phyloP scores from a whole-genome alignment of 2,113 vertebrate genomes.

The Malaclemys terrapin region DNA sequence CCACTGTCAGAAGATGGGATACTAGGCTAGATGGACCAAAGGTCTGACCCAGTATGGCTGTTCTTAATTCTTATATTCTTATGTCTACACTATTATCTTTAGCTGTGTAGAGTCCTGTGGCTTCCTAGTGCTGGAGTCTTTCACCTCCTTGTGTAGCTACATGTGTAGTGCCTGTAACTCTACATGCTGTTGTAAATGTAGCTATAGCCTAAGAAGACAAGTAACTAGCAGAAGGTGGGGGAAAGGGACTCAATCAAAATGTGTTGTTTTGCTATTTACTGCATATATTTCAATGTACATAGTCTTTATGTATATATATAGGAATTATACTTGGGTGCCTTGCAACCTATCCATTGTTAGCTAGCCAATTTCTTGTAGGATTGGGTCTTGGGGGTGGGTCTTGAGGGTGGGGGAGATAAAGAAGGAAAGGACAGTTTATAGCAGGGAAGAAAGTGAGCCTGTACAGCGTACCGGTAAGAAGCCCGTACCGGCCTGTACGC shows the following conservation, averaged over 20 bases:
- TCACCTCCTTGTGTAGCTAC: background rate
- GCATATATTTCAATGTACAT: background rate
- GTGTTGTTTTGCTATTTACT: background rate
- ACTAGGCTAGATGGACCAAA: background rate
- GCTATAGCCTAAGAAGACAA: background rate
- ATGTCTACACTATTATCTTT: background rate
- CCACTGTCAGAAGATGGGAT: background rate
- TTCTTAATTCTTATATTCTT: background rate
- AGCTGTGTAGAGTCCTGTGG: background rate
- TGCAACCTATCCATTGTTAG: background rate
- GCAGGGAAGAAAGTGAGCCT: too few relatives aligned
- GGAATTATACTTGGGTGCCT: background rate
- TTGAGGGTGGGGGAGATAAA: background rate
- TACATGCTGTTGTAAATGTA: background rate
- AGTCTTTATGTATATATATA: accelerated
- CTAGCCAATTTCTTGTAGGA: background rate
- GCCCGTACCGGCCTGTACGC: too few relatives aligned
- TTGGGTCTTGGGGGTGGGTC: too few relatives aligned
- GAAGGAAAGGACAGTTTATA: background rate
- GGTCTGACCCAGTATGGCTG: background rate
- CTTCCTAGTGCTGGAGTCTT: background rate
- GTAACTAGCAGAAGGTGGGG: background rate
- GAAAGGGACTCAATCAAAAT: background rate
- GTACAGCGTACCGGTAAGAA: too few relatives aligned
- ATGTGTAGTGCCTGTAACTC: background rate